phyloP scores from a whole-genome alignment of 2,888 invertebrate species.

The Papilio demoleus region DNA sequence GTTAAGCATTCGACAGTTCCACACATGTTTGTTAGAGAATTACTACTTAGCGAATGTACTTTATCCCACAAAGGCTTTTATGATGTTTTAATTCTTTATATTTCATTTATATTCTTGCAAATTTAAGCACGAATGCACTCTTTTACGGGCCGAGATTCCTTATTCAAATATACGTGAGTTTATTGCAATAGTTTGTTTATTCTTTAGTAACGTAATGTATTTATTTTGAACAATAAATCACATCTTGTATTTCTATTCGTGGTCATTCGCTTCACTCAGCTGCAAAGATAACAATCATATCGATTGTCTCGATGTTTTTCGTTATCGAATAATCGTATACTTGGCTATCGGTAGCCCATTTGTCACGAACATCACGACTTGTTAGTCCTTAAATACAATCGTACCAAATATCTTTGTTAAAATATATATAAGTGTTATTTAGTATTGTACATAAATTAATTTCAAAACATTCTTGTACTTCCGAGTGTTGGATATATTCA shows the following conservation, averaged over 20 bases:
- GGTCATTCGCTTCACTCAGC: constrained; percentile 56
- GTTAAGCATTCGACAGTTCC: no score
- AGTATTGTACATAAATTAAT: no score
- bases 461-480: no score
- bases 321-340: constrained; percentile 59
- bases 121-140: no score
- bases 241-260: neutral
- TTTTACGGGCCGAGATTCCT: no score
- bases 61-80: no score
- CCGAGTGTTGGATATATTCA: no score
- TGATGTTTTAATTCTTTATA: no score
- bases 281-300: constrained; percentile 74
- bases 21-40: no score
- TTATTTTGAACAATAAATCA: constrained; percentile 46
- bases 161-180: no score
- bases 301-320: constrained; percentile 75
- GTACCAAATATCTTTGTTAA: neutral
- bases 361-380: constrained; percentile 70
- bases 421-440: neutral
- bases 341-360: constrained; percentile 70
- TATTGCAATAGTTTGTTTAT: neutral
- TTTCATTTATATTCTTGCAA: no score
- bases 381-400: constrained; percentile 41
- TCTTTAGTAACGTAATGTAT: neutral
- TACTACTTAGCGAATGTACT: no score